Evolutionary conservation across 2,113 vertebrate genomes (phyloP), one percentile per base, ranked within the genome.

Genomic region (Amphilophus citrinellus): DNA sequence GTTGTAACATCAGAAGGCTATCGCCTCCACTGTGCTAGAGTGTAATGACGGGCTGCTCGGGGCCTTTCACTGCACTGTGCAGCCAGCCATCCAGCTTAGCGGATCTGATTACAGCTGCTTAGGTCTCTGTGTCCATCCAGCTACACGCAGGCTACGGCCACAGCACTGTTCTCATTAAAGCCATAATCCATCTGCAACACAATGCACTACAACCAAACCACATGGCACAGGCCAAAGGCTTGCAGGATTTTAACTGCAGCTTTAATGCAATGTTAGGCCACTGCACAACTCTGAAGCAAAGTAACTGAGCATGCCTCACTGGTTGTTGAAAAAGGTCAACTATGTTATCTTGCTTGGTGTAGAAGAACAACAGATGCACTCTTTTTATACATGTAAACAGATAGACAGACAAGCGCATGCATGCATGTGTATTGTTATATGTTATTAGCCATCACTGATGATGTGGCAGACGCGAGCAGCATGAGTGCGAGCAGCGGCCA

Each of bases 51-150:
- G 60, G 77, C 50, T 37, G 82, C 63, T 80, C 57, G 2, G 76
- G 77, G 84, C 80, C 83, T 80, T 78, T 87, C 60, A 66, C 80
- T 61, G 71, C 84, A 65, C 32, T 60, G 20, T n/a, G 80, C 87
- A 91, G 87, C 82, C 80, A 81, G 60, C 80, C 86, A 10, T 88
- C 82, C 91, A 90, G 89, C 89, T 91, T 78, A 86, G 85, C 71
- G 76, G 91, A 91, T 92, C 93, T 94, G 91, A 93, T 93, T 94
- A 95, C 92, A 91, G 80, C 87, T 66, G 88, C 91, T 94, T 84
- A 88, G 84, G 78, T 84, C 71, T 85, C 58, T 53, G 68, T 83
- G 87, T 90, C 68, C 84, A 17, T 82, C 73, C 87, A 87, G 86
- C 87, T 59, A 77, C 89, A 87, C 30, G 86, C 86, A 60, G 63